Base-by-base conservation (phyloP, 1,140 invertebrate genomes). In the Trichomalopsis sarcophagae region DNA sequence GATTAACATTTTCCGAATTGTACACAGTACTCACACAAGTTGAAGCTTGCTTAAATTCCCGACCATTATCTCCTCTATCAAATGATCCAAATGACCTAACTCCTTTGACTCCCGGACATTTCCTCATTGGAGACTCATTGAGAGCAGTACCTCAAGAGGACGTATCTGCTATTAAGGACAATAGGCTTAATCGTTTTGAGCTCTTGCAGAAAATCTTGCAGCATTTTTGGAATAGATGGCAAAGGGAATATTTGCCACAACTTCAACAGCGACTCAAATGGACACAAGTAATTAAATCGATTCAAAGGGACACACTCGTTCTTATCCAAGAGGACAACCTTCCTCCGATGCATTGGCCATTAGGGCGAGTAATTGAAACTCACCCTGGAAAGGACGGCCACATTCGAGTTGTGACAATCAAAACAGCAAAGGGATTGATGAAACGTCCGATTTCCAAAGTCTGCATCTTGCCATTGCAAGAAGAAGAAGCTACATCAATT, bases 21-120 rank as follows among this genome's bases (percentile, higher is more conserved):
- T 21, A 33, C 5, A 89, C 87, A 3, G n/a, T 89, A 11, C 78
- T 87, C 7, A 10, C 30, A 30, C 78, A 88, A 69, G 83, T 89
- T 23, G 89, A 89, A 81, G 77, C 86, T 0, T 84, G 77, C 50
- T 36, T 90, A n/a, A 90, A 89, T 62, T 89, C 89, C 2, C 66
- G 87, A 23, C 87, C 87, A 5, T 74, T 88, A 21, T 77, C 11
- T 14, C 47, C 88, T 21, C 17, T 87, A 17, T 75, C 50, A 27
- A 82, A 86, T 36, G 84, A 87, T 33, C 86, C 86, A 2, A 81
- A 73, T 17, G 74, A 76, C 21, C 36, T 76, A 11, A 33, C 17
- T 3, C 62, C 62, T n/a, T n/a, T 76, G 23, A 76, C 40, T 3
- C 74, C 74, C 5, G 74, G 30, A 2, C 74, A 76, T 47, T 44